Evolutionary conservation across 2,113 vertebrate genomes (phyloP).

Genomic region (Epinephelus cyanopodus): DNA sequence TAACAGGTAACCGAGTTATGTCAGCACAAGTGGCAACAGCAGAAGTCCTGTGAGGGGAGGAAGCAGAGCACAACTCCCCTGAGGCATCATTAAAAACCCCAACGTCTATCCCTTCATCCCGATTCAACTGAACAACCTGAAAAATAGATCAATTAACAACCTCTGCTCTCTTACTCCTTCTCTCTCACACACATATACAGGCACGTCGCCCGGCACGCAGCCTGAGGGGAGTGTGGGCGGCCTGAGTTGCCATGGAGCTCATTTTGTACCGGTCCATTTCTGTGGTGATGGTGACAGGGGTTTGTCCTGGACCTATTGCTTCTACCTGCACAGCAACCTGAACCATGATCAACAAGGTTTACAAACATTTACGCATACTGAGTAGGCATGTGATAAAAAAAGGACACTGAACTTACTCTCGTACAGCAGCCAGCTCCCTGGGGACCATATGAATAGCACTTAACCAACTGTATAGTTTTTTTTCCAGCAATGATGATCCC

Average conservation of each 20-base stretch:
- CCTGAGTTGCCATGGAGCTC: conserved; percentile 81
- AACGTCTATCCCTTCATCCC: conserved; percentile 49
- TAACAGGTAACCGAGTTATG: conserved; percentile 50
- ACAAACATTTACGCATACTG: not conserved
- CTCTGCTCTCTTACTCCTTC: conserved; percentile 36
- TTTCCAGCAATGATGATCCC: conserved; percentile 1
- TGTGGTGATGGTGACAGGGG: conserved; percentile 67
- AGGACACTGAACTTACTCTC: not conserved
- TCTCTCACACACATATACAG: not conserved
- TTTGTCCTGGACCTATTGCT: conserved; percentile 63
- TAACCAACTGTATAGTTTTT: not conserved
- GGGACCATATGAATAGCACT: conserved; percentile 20
- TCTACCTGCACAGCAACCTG: conserved; percentile 66
- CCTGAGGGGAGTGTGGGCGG: conserved; percentile 82
- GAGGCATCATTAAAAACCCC: conserved; percentile 73
- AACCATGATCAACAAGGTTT: conserved; percentile 59
- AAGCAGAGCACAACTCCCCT: conserved; percentile 51
- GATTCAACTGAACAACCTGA: conserved; percentile 61
- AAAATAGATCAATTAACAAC: conserved; percentile 77
- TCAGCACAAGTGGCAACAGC: conserved; percentile 48
- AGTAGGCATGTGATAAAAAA: not conserved
- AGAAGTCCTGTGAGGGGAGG: conserved; percentile 49
- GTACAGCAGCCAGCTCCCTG: not conserved
- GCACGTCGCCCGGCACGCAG: conserved; percentile 60
- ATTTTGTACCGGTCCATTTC: conserved; percentile 62